Base-by-base conservation (phyloP, 2,888 invertebrate species). In the Tenthredo mesomela region DNA sequence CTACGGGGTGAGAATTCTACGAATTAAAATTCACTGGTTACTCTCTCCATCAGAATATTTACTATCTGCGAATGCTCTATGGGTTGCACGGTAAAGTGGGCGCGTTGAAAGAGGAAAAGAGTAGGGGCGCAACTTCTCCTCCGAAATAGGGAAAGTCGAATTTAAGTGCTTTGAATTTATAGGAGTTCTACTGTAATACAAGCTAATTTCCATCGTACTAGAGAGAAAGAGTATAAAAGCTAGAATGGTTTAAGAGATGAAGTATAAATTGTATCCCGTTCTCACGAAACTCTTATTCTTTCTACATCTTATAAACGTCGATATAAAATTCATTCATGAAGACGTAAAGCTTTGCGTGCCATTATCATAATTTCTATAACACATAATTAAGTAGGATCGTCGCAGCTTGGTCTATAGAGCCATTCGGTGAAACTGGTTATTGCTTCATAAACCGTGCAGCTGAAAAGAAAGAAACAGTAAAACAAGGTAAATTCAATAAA, bases 401-500 rank as follows among this genome's bases (percentile, higher is more conserved):
- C 88, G 82, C 89, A 88, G 78, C 88, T 87, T 83, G 88, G 89
- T 77, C 87, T 87, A 78, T 89, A 85, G 70, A 91, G 78, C 90
- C 90, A 92, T 75, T 87, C 88, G 9, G 89, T 90, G 78, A 91
- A 84, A 9, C 84, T 86, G 6, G 89, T 89, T 86, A 92, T 92
- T 71, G 85, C 88, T 0, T 84, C 73, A 84, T 91, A 89, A 25
- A 91, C 87, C n/a, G 85, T 73, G 47, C 90, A 91, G 75, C 92
- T 92, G 86, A 71, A 89, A 89, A 75, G 43, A 70, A 12, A 84
- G 50, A 47, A 75, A 37, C 9, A 43, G 33, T 29, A 1, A 21
- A 47, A 67, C 29, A 29, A 40, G 40, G 6, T 61, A 33, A 10
- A 25, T 43, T 18, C 18, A 15, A 43, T 54, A 33, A 12, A 58